Percentiles rank a stretch among this genome's conserved stretches.
Conservation (phyloP, 2,113 vertebrate genomes). For the Galeopterus variegatus region DNA sequence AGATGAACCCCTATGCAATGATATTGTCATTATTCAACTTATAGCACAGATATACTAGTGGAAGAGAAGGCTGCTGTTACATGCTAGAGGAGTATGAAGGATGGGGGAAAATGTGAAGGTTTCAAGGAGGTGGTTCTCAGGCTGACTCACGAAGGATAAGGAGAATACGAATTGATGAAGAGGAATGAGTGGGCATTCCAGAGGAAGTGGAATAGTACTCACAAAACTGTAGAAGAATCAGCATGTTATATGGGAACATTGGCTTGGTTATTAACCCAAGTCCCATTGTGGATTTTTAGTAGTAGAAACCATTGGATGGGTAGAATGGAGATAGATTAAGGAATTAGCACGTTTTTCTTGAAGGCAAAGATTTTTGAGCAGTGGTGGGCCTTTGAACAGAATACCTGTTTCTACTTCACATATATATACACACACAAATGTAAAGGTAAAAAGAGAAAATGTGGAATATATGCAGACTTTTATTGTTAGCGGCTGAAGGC, state of each 20-base stretch:
- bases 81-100: neutral
- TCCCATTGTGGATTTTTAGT: neutral
- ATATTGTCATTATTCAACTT: neutral
- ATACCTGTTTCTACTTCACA: neutral
- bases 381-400: neutral
- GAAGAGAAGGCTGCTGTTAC: neutral
- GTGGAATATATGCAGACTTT: constrained; percentile 3
- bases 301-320: neutral
- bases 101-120: neutral
- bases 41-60: neutral
- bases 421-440: neutral
- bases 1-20: neutral
- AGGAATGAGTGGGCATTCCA: neutral
- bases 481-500: constrained; percentile 3
- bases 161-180: neutral
- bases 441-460: neutral
- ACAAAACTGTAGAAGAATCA: neutral
- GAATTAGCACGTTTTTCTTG: neutral
- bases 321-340: neutral
- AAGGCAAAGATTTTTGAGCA: neutral
- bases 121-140: neutral
- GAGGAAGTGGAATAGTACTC: neutral
- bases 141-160: neutral
- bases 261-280: neutral
- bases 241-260: neutral